A percentile compares a stretch with the other conserved stretches of the same genome.
Conservation (phyloP, 2,113 vertebrate genomes). For the Nycticebus coucang region DNA sequence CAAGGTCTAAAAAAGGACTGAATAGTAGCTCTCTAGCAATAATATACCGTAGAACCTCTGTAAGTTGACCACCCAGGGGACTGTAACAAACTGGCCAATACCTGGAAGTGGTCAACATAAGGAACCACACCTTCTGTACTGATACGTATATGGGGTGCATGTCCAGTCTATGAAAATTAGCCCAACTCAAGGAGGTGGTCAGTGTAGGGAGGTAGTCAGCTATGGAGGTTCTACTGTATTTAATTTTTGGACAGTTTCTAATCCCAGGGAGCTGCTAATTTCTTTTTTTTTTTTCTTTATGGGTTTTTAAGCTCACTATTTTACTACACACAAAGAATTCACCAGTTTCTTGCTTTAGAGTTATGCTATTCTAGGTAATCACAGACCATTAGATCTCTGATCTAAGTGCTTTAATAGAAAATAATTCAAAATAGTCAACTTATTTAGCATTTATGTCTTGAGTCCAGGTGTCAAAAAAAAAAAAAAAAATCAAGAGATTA, state of each 20-base stretch:
- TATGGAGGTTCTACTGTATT: too few relatives aligned
- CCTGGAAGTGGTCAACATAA: too few relatives aligned
- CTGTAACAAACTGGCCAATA: too few relatives aligned
- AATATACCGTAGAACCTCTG: too few relatives aligned
- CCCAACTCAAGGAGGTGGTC: too few relatives aligned
- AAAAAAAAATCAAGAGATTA: background rate
- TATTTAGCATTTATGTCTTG: background rate
- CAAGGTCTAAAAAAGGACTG: background rate
- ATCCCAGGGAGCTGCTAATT: background rate
- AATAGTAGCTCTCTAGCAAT: background rate
- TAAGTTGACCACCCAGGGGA: too few relatives aligned
- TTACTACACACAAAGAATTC: background rate
- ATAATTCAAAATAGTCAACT: background rate
- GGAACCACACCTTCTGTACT: too few relatives aligned
- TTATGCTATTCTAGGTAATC: background rate
- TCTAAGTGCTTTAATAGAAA: background rate
- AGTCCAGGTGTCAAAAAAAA: background rate
- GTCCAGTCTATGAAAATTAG: too few relatives aligned
- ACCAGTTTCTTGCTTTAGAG: slow-evolving; percentile 9
- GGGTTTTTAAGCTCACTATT: background rate
- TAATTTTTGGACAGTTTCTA: background rate
- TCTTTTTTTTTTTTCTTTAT: too few relatives aligned
- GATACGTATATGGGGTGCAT: too few relatives aligned
- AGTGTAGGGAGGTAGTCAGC: too few relatives aligned
- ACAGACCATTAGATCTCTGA: background rate